Base-by-base conservation (phyloP, 2,888 invertebrate genomes). In the Cryptocheilus praepositus region DNA sequence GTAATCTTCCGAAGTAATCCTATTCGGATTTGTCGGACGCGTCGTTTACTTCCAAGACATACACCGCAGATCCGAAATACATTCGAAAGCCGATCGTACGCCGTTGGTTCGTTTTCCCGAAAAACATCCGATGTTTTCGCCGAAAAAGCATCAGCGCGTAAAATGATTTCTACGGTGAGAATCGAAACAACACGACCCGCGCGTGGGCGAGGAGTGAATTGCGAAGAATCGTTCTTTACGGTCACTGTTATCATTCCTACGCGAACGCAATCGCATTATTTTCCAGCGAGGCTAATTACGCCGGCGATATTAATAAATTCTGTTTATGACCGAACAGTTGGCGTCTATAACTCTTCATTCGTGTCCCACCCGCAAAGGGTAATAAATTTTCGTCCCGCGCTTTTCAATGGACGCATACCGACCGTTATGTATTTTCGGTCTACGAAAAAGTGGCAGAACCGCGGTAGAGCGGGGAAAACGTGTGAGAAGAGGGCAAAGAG, bases 341-440 rank as follows among this genome's bases (percentile, higher is more conserved):
- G 36, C 59, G 36, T 15, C 64, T 54, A 70, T 73, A 73, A 77
- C 67, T 78, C 73, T 63, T 70, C 64, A 59, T 78, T 73, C 63
- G 63, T 18, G 36, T 18, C 67, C 58, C 65, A 68, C 66, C 56
- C 28, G 49, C 36, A 5, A 52, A 49, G 55, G 52, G 7, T 18
- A 18, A 52, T 43, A 18, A 56, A 43, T 36, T 8, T 43, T 56
- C 56, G 56, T 18, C 44, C 43, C 15, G 43, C 43, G 56, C 21
- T 56, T 56, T 54, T 54, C 54, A 54, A 54, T 54, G 54, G 22
- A 54, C 54, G 36, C n/a, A 36, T 36, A 36, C 36, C 36, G 36
- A 36, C 36, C 36, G 36, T 11, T 11, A 36, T 36, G 36, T 36
- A 7, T 7, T 36, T 11, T 2, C 36, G 36, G 11, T 36, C 3